These are phyloP conservation scores for Entelurus aequoreus DNA, from an alignment of 2,113 vertebrate species.

Conservation along the genomic window DNA sequence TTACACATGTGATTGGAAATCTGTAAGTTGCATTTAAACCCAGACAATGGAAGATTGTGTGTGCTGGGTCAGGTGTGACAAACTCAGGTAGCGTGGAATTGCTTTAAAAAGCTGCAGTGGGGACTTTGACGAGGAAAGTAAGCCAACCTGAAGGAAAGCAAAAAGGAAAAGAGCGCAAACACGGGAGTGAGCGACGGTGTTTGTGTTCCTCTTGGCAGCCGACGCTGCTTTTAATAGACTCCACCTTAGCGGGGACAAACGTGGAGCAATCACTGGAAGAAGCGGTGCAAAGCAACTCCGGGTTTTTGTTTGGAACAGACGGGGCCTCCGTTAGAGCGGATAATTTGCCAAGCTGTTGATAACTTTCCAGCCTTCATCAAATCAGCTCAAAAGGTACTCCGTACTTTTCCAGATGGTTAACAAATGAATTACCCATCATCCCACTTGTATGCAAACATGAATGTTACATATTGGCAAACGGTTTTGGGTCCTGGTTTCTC, in stretches of 20 bases:
- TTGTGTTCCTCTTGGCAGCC: slow-evolving; percentile 30
- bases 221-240: slow-evolving; percentile 59
- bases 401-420: slow-evolving; percentile 34
- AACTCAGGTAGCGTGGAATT: slow-evolving; percentile 48
- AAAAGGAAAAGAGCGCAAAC: slow-evolving; percentile 20
- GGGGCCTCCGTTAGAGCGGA: slow-evolving; percentile 55
- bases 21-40: slow-evolving; percentile 32
- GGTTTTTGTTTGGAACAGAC: slow-evolving; percentile 58
- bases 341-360: slow-evolving; percentile 59
- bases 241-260: slow-evolving; percentile 37
- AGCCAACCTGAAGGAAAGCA: slow-evolving; percentile 1
- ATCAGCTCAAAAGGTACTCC: slow-evolving; percentile 19
- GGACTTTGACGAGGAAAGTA: slow-evolving; percentile 2
- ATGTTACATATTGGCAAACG: too few species aligned
- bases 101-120: slow-evolving; percentile 36
- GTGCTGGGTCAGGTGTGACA: slow-evolving; percentile 20
- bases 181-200: slow-evolving; percentile 27
- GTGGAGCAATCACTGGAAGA: slow-evolving; percentile 45
- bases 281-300: slow-evolving; percentile 46
- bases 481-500: too few species aligned
- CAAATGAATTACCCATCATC: not conserved
- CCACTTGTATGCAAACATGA: not conserved
- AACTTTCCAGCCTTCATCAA: slow-evolving; percentile 27
- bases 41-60: slow-evolving; percentile 34
- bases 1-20: slow-evolving; percentile 23